Conservation (phyloP, 2,113 vertebrate genomes). For the Heterotilapia buettikoferi region DNA sequence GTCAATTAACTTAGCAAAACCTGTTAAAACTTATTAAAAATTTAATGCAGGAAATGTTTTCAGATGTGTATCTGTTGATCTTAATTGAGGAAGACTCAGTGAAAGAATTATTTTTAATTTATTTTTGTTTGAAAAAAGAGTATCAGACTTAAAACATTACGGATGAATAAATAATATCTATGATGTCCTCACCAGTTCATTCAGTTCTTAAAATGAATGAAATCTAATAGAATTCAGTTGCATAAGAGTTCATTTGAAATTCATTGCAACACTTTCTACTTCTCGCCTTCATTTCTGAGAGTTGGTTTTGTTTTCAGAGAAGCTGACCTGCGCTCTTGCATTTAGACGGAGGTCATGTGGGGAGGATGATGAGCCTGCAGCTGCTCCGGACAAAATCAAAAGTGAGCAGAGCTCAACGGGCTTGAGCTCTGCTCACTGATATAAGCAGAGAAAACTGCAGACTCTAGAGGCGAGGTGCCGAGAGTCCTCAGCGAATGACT, state of each 20-base stretch:
- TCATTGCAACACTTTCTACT: not conserved
- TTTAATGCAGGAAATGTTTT: rapidly evolving
- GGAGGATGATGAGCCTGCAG: not conserved
- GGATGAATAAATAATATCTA: not conserved
- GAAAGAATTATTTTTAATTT: not conserved
- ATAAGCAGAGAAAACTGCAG: not conserved
- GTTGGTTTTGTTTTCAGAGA: not conserved
- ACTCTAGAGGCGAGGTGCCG: not conserved
- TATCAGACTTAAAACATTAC: not conserved
- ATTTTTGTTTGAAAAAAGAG: not conserved
- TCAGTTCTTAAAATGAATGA: not conserved
- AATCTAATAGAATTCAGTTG: not conserved
- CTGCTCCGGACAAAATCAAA: not conserved
- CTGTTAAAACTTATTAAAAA: not conserved
- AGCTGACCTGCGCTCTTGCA: not conserved
- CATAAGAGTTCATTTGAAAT: not conserved
- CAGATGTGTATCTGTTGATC: not conserved
- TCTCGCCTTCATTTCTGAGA: not conserved
- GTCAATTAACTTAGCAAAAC: not conserved
- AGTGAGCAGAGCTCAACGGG: not conserved
- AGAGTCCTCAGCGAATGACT: not conserved
- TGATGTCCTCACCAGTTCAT: rapidly evolving
- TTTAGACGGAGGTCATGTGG: not conserved
- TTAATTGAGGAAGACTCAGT: not conserved
- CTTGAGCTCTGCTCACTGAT: not conserved